These are phyloP conservation scores for Margarornis squamiger DNA, from an alignment of 2,797 vertebrate genomes.

Conservation along the genomic window DNA sequence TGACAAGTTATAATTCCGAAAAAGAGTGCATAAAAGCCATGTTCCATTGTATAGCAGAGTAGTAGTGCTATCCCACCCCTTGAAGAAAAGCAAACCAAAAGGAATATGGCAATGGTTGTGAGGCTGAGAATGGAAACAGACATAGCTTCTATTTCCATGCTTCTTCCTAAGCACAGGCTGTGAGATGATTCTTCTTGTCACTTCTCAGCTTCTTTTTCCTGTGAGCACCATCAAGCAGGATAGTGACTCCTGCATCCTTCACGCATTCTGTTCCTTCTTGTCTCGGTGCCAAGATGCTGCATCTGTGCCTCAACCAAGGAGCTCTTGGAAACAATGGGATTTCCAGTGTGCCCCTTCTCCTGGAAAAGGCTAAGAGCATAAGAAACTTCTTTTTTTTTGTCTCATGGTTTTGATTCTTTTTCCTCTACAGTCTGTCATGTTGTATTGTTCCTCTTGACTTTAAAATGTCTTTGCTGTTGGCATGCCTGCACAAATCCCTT, in stretches of 20 bases:
- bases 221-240: not conserved
- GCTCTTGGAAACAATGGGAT: conserved; percentile 21
- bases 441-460: conserved; percentile 9
- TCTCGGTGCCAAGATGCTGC: conserved; percentile 16
- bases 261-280: conserved; percentile 53
- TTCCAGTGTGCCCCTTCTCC: conserved; percentile 24
- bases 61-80: not conserved
- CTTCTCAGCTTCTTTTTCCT: conserved; percentile 42
- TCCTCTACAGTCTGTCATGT: conserved; percentile 25
- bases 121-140: not conserved
- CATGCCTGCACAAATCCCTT: conserved; percentile 36
- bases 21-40: accelerated
- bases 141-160: not conserved
- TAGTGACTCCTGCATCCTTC: conserved; percentile 58
- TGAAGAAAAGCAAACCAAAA: not conserved
- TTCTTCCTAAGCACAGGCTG: not conserved
- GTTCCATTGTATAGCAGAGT: not conserved
- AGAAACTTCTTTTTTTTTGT: conserved; percentile 10
- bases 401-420: conserved; percentile 39
- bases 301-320: conserved; percentile 34
- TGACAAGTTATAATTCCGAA: not conserved
- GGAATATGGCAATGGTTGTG: not conserved
- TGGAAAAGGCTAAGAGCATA: conserved; percentile 28
- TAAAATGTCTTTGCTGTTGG: conserved; percentile 57
- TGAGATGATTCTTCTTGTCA: conserved; percentile 30